Conservation (phyloP, 2,888 invertebrate genomes). For the Pandemis corylana region DNA sequence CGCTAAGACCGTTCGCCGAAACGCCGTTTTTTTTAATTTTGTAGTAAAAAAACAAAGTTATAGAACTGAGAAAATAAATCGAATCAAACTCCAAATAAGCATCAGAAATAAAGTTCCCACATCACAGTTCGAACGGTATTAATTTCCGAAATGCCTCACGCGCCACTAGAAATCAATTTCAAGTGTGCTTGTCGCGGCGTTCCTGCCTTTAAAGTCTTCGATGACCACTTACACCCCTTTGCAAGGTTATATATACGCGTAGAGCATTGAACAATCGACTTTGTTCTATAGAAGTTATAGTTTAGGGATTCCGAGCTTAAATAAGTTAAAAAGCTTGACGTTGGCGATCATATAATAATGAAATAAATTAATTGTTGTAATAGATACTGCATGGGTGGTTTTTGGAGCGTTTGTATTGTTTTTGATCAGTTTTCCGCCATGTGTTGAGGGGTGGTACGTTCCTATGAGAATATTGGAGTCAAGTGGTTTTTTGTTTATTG, state of each 20-base stretch:
- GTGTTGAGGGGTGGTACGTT: conserved; percentile 58
- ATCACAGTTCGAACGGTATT: conserved; percentile 56
- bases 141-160: conserved; percentile 63
- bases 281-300: conserved; percentile 47
- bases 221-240: conserved; percentile 72
- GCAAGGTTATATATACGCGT: conserved; percentile 45
- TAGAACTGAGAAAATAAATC: no score
- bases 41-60: no score
- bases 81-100: no score
- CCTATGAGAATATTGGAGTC: conserved; percentile 75
- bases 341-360: conserved; percentile 74
- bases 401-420: conserved; percentile 70
- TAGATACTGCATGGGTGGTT: conserved; percentile 73
- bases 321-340: conserved; percentile 68
- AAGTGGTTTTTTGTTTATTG: conserved; percentile 47
- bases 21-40: no score
- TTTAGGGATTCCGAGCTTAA: conserved; percentile 32
- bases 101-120: conserved; percentile 46
- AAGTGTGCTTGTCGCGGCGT: conserved; percentile 64
- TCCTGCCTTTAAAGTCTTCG: conserved; percentile 74
- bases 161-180: conserved; percentile 64
- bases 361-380: conserved; percentile 66
- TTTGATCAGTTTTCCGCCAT: conserved; percentile 62
- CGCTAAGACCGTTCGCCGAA: no score
- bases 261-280: conserved; percentile 42